These are phyloP conservation scores for Sclerurus mexicanus DNA, from an alignment of 2,113 vertebrate genomes.

Conservation along the genomic window DNA sequence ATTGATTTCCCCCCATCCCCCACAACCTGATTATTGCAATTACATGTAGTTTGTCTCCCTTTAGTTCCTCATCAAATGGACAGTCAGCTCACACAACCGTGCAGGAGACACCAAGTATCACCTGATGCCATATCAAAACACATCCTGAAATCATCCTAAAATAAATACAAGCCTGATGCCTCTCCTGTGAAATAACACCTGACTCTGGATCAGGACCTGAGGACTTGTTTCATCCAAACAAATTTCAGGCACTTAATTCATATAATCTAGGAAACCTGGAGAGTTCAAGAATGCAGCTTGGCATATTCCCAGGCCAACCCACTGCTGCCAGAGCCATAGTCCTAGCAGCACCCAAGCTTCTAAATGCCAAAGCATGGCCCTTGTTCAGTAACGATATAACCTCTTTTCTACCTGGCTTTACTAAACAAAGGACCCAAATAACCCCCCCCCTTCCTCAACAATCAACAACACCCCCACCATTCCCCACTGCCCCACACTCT, in stretches of 20 bases:
- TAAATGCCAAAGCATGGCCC: background rate
- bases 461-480: background rate
- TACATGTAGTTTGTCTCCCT: constrained; percentile 22
- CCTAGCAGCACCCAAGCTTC: background rate
- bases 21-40: constrained; percentile 42
- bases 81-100: background rate
- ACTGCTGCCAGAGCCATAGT: background rate
- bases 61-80: constrained; percentile 31
- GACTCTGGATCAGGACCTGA: background rate
- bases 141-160: background rate
- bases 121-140: background rate
- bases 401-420: background rate
- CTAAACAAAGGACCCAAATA: background rate
- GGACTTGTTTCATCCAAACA: background rate
- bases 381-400: background rate
- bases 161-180: background rate
- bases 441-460: no score
- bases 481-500: background rate
- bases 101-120: background rate
- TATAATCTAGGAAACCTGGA: background rate
- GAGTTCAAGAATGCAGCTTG: background rate
- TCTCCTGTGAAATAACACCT: background rate
- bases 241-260: background rate
- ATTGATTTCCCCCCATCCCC: constrained; percentile 6
- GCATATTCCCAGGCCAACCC: background rate